A percentile compares a stretch with the other conserved stretches of the same genome.
phyloP scores from a whole-genome alignment of 2,888 invertebrate genomes.

The Caenorhabditis sp. region DNA sequence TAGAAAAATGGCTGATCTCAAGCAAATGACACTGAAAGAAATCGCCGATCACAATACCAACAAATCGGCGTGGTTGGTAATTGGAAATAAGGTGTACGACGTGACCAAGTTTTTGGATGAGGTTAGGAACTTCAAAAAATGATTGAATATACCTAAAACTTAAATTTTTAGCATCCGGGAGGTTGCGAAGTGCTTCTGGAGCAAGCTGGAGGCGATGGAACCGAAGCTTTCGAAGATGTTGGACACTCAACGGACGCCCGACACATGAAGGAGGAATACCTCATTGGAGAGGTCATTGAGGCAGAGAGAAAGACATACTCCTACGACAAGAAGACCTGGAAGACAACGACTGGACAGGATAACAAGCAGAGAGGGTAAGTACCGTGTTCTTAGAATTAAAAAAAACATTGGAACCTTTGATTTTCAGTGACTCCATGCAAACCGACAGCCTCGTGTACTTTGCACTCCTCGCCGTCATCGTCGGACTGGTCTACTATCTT shows the following conservation, averaged over 20 bases:
- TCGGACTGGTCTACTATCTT: slow-evolving; percentile 79
- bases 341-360: slow-evolving; percentile 45
- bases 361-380: slow-evolving; percentile 69
- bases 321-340: slow-evolving; percentile 79
- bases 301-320: slow-evolving; percentile 77
- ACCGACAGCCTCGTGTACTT: slow-evolving; percentile 59
- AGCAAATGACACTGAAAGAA: slow-evolving; percentile 69
- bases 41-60: slow-evolving; percentile 80
- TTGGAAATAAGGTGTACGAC: slow-evolving; percentile 82
- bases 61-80: slow-evolving; percentile 79
- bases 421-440: slow-evolving; percentile 39
- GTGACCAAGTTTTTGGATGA: slow-evolving; percentile 83
- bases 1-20: slow-evolving; percentile 45
- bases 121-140: slow-evolving; percentile 58
- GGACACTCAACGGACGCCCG: slow-evolving; percentile 83
- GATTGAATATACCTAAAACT: background rate
- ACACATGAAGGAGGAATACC: slow-evolving; percentile 80
- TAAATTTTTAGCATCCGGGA: slow-evolving; percentile 80
- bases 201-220: slow-evolving; percentile 82
- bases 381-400: too few relatives aligned
- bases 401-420: too few relatives aligned
- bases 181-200: slow-evolving; percentile 83
- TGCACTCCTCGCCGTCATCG: slow-evolving; percentile 75
- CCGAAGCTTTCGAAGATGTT: slow-evolving; percentile 83
- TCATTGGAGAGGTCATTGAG: slow-evolving; percentile 80